Evolutionary conservation across 2,113 vertebrate species (phyloP).

Genomic region (Perca flavescens): DNA sequence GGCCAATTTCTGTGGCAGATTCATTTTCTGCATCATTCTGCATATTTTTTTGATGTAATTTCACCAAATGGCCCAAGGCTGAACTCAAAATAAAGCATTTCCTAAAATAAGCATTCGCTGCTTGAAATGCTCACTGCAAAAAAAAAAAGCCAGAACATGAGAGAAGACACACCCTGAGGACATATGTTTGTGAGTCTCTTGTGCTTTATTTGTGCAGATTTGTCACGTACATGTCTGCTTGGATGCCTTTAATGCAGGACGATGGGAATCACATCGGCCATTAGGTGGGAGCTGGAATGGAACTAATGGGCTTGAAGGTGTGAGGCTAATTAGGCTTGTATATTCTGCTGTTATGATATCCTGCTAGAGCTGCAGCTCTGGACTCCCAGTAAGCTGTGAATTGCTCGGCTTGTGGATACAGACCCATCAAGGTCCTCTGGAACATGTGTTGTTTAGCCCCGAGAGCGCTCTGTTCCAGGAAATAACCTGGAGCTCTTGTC

Average conservation of each 20-base stretch:
- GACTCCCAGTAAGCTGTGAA: background rate
- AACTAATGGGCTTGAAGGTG: constrained; percentile 60
- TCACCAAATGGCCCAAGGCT: constrained; percentile 8
- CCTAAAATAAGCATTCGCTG: background rate
- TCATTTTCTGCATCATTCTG: background rate
- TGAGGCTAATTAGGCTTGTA: constrained; percentile 54
- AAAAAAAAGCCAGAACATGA: background rate
- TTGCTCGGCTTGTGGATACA: background rate
- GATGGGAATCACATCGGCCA: constrained; percentile 23
- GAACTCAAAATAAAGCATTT: constrained; percentile 17
- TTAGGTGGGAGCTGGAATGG: constrained; percentile 33
- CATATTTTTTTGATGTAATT: constrained; percentile 10
- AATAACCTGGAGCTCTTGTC: constrained; percentile 43
- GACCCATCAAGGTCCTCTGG: constrained; percentile 16
- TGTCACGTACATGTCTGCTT: constrained; percentile 30
- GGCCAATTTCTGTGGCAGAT: background rate
- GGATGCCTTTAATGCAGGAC: constrained; percentile 18
- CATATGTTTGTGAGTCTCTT: background rate
- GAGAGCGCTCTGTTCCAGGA: constrained; percentile 24
- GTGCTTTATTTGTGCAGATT: constrained; percentile 15
- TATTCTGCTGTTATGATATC: constrained; percentile 46
- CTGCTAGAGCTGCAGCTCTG: background rate
- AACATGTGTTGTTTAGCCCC: constrained; percentile 44
- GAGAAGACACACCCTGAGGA: constrained; percentile 17
- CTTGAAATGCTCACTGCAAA: background rate